Evolutionary conservation across 2,888 invertebrate genomes (phyloP).

Genomic region (Bembecia ichneumoniformis): DNA sequence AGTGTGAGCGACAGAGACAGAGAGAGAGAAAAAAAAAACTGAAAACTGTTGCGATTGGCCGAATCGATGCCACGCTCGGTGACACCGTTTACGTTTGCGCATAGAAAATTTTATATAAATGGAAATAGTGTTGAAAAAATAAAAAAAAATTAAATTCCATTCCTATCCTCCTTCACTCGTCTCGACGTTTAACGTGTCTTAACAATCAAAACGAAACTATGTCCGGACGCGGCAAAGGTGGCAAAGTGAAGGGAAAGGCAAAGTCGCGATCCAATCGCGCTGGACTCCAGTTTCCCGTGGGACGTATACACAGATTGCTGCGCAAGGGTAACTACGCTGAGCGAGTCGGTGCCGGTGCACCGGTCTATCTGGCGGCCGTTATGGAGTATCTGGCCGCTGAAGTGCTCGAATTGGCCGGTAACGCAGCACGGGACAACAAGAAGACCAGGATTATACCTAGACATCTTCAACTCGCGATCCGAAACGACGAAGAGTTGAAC

Average conservation of each 20-base stretch:
- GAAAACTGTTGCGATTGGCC: not conserved
- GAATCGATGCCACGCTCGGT: not conserved
- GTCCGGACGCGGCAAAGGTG: conserved; percentile 24
- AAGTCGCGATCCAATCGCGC: conserved; percentile 70
- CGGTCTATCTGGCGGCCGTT: conserved; percentile 40
- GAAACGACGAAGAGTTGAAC: no score
- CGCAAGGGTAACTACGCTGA: conserved; percentile 76
- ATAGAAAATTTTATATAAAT: not conserved
- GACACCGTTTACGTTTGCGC: not conserved
- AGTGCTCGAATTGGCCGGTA: conserved; percentile 77
- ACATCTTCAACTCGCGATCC: conserved; percentile 83
- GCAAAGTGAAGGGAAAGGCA: conserved; percentile 54
- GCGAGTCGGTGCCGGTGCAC: conserved; percentile 68
- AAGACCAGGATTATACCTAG: conserved; percentile 82
- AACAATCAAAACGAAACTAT: conserved; percentile 4
- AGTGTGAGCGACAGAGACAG: no score
- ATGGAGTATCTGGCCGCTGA: conserved; percentile 77
- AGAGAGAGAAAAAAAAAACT: not conserved
- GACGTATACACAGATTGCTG: conserved; percentile 72
- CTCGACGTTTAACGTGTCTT: not conserved
- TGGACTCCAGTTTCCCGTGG: conserved; percentile 74
- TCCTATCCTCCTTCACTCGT: not conserved
- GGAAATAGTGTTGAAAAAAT: not conserved
- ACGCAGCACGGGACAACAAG: conserved; percentile 78
- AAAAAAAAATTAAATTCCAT: not conserved